Evolutionary conservation across 2,888 invertebrate species (phyloP).

Genomic region (Dinocampus coccinellae): DNA sequence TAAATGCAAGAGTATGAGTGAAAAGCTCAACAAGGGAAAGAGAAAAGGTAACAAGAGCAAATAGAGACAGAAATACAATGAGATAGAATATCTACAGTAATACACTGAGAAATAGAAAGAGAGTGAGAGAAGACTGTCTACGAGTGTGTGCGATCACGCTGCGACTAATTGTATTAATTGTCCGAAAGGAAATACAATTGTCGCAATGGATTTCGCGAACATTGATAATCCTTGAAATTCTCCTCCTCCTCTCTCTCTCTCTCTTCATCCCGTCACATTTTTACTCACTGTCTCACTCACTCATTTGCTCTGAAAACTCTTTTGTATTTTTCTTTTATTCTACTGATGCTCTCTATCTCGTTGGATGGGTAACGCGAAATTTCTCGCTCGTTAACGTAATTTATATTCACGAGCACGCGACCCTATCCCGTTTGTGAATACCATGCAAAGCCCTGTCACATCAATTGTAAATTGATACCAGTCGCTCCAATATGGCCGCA

Average conservation of each 20-base stretch:
- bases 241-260: neutral
- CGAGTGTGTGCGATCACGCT: neutral
- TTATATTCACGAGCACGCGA: conserved; percentile 32
- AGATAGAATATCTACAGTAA: too few species aligned
- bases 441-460: conserved; percentile 40
- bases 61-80: neutral
- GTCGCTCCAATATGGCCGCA: conserved; percentile 27
- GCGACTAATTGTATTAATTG: conserved; percentile 34
- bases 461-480: conserved; percentile 50
- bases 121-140: neutral
- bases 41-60: neutral
- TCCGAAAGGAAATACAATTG: conserved; percentile 29
- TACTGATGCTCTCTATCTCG: neutral
- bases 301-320: neutral
- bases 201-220: conserved; percentile 21
- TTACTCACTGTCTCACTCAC: neutral
- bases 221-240: conserved; percentile 25
- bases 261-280: neutral
- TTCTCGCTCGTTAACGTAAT: conserved; percentile 35
- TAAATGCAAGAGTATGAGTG: neutral
- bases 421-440: conserved; percentile 17
- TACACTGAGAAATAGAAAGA: too few species aligned
- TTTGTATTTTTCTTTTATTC: too few species aligned
- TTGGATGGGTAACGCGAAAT: conserved; percentile 21
- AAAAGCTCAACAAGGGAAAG: neutral